Conservation (phyloP, 2,888 invertebrate species). For the Drepana falcataria region DNA sequence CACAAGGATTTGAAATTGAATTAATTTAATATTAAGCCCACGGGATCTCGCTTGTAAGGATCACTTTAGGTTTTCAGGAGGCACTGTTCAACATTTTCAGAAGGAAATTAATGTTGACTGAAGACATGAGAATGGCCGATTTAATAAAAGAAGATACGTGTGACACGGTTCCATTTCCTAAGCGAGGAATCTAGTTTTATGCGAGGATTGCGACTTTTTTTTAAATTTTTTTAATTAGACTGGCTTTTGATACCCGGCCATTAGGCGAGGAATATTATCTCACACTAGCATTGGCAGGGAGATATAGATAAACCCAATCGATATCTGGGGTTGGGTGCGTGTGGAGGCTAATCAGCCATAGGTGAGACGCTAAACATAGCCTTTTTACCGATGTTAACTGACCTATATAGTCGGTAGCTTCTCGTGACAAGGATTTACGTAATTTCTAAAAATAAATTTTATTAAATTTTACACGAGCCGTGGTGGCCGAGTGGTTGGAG, state of each 20-base stretch:
- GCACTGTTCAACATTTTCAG: not conserved
- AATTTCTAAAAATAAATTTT: not conserved
- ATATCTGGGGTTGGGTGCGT: constrained; percentile 48
- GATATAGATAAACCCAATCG: constrained; percentile 61
- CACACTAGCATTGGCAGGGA: constrained; percentile 46
- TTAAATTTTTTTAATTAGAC: constrained; percentile 14
- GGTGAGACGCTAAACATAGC: constrained; percentile 42
- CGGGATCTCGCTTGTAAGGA: not conserved
- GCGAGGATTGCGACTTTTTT: constrained; percentile 13
- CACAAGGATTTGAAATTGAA: not conserved
- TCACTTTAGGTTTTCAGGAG: not conserved
- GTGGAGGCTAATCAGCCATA: constrained; percentile 57
- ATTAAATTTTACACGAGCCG: no score
- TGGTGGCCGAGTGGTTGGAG: no score
- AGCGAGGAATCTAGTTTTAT: constrained; percentile 11
- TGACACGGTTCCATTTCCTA: not conserved
- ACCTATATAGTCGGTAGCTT: constrained; percentile 26
- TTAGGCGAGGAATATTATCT: constrained; percentile 62
- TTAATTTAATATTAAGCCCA: not conserved
- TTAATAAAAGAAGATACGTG: not conserved
- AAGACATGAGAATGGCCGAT: not conserved
- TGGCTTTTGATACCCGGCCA: constrained; percentile 44
- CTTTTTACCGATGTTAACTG: constrained; percentile 30
- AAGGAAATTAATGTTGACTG: not conserved
- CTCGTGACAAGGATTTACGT: not conserved